These are phyloP conservation scores for Megalurothrips usitatus DNA, from an alignment of 2,888 invertebrate species.

Conservation along the genomic window DNA sequence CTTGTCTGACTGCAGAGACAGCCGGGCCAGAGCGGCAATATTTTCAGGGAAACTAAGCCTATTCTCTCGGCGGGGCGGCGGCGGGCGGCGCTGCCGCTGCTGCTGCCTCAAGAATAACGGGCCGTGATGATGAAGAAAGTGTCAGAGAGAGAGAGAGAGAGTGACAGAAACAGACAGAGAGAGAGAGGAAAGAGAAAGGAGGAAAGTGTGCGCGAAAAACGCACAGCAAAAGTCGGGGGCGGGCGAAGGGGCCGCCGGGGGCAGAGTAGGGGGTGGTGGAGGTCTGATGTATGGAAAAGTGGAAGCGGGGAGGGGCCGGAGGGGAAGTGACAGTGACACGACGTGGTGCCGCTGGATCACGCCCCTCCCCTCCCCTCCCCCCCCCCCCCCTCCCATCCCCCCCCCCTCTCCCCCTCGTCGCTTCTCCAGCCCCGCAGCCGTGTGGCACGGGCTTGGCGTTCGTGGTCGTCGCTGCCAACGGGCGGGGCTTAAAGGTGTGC, in stretches of 20 bases:
- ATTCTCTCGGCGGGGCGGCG: neutral
- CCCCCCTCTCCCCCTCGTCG: neutral
- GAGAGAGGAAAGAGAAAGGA: neutral
- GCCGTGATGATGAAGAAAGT: constrained; percentile 15
- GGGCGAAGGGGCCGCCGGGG: neutral
- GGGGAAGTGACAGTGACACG: constrained; percentile 10
- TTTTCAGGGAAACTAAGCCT: constrained; percentile 23
- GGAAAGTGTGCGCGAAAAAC: neutral
- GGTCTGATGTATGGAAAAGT: neutral
- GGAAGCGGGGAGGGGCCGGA: neutral
- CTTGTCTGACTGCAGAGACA: too few species aligned
- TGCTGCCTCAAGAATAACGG: constrained; percentile 10
- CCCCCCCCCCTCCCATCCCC: neutral
- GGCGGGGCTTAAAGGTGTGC: too few species aligned
- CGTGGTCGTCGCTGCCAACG: too few species aligned
- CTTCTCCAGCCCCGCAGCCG: neutral
- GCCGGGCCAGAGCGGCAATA: neutral
- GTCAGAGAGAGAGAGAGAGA: neutral
- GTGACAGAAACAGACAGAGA: neutral
- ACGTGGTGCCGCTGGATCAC: constrained; percentile 10
- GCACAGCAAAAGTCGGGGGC: neutral
- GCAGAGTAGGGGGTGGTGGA: neutral
- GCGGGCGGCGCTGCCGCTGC: neutral
- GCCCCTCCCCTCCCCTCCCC: neutral
- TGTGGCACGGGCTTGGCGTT: too few species aligned